A percentile compares a stretch with the other conserved stretches of the same genome.
phyloP scores from a whole-genome alignment of 2,888 invertebrate genomes.

The Sepioteuthis lessoniana region DNA sequence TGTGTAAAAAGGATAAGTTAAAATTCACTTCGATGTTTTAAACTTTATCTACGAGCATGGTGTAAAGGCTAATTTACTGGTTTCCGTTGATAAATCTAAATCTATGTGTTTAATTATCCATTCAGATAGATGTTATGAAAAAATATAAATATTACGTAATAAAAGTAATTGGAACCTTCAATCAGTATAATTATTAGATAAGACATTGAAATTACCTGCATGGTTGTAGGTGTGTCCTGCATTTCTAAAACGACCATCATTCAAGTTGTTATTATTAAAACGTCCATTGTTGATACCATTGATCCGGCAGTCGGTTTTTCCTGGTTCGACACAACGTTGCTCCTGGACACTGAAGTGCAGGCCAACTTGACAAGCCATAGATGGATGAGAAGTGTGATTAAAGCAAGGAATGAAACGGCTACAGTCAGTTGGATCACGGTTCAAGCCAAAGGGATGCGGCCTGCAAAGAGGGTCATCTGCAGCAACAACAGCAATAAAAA shows the following conservation, averaged over 20 bases:
- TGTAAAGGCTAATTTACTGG: too few species aligned
- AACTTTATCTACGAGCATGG: too few species aligned
- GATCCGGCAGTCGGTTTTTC: neutral
- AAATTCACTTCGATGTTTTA: too few species aligned
- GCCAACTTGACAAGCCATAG: constrained; percentile 24
- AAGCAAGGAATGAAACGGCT: constrained; percentile 43
- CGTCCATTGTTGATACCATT: neutral
- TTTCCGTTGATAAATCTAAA: too few species aligned
- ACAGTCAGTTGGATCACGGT: constrained; percentile 36
- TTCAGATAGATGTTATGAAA: too few species aligned
- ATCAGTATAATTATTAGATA: too few species aligned
- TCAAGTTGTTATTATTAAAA: neutral
- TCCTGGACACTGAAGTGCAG: neutral
- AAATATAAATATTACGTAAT: too few species aligned
- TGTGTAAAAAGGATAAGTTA: too few species aligned
- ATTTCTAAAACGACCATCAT: neutral
- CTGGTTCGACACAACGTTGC: constrained; percentile 35
- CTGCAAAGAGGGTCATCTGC: constrained; percentile 39
- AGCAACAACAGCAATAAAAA: neutral
- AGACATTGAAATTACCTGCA: neutral
- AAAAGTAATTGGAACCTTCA: too few species aligned
- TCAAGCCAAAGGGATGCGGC: neutral
- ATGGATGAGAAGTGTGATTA: constrained; percentile 34
- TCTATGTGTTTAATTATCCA: too few species aligned
- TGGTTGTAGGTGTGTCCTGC: neutral